Evolutionary conservation across 1,140 invertebrate species (phyloP).

Genomic region (Hycleus phaleratus): DNA sequence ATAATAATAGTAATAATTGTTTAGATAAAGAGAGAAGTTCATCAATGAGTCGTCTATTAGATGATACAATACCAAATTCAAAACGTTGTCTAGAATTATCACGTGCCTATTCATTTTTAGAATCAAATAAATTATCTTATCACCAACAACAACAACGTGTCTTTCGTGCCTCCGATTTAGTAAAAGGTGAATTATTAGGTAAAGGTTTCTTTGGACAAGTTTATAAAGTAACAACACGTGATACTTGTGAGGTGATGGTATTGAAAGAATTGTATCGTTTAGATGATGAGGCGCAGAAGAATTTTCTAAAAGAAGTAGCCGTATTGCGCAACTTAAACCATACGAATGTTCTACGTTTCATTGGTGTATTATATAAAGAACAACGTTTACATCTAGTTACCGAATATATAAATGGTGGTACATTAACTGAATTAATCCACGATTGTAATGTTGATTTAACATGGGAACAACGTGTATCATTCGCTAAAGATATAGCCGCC

Average conservation of each 20-base stretch:
- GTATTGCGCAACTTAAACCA: slow-evolving; percentile 81
- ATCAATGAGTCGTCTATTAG: slow-evolving; percentile 76
- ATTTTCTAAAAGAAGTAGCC: slow-evolving; percentile 90
- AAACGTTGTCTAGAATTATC: slow-evolving; percentile 61
- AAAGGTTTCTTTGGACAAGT: slow-evolving; percentile 92
- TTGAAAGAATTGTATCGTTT: slow-evolving; percentile 89
- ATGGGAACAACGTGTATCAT: slow-evolving; percentile 75
- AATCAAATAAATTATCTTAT: slow-evolving; percentile 42
- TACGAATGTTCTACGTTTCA: slow-evolving; percentile 84
- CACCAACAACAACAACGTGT: slow-evolving; percentile 64
- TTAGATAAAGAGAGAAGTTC: slow-evolving; percentile 71
- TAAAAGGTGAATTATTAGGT: slow-evolving; percentile 82
- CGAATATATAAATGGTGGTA: slow-evolving; percentile 83
- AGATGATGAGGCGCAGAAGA: slow-evolving; percentile 88
- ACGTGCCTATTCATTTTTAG: slow-evolving; percentile 80
- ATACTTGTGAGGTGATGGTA: slow-evolving; percentile 90
- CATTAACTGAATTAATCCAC: slow-evolving; percentile 76
- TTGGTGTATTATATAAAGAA: slow-evolving; percentile 90
- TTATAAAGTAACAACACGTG: slow-evolving; percentile 81
- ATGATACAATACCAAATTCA: slow-evolving; percentile 43
- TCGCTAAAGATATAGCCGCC: slow-evolving; percentile 84
- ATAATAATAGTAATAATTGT: slow-evolving; percentile 7
- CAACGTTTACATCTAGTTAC: slow-evolving; percentile 85
- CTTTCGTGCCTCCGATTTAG: slow-evolving; percentile 81
- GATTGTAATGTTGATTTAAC: slow-evolving; percentile 60